Conservation (phyloP, 2,797 vertebrate species). For the Margarornis squamiger region DNA sequence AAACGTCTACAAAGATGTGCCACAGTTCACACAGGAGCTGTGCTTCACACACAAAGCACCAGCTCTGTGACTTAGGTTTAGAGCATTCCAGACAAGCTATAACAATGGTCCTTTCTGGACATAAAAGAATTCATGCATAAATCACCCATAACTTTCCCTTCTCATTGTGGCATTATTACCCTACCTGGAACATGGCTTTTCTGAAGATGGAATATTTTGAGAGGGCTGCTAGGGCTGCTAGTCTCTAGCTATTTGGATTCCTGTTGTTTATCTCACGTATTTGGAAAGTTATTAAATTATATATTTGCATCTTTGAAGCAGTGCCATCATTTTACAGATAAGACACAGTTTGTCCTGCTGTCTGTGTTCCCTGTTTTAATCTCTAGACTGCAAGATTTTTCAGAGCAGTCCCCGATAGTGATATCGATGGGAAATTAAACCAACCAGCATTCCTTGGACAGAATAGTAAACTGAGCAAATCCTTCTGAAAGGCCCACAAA, state of each 20-base stretch:
- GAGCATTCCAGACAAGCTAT: not conserved
- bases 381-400: not conserved
- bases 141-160: not conserved
- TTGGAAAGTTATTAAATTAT: not conserved
- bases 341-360: not conserved
- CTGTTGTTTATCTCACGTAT: not conserved
- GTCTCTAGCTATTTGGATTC: not conserved
- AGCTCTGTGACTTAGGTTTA: not conserved
- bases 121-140: not conserved
- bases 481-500: not conserved
- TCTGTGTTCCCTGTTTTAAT: not conserved
- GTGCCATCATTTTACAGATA: not conserved
- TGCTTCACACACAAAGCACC: not conserved
- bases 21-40: not conserved
- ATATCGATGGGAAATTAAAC: not conserved
- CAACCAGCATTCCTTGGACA: not conserved
- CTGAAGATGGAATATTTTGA: not conserved
- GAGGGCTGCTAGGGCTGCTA: not conserved
- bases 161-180: not conserved
- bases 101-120: not conserved
- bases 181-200: not conserved
- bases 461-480: not conserved
- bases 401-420: not conserved
- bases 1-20: not conserved
- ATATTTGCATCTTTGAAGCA: not conserved